A percentile compares a stretch with the other conserved stretches of the same genome.
Evolutionary conservation across 64 coral and sea anemone species (phyloP).

Genomic region (Montipora cactus): DNA sequence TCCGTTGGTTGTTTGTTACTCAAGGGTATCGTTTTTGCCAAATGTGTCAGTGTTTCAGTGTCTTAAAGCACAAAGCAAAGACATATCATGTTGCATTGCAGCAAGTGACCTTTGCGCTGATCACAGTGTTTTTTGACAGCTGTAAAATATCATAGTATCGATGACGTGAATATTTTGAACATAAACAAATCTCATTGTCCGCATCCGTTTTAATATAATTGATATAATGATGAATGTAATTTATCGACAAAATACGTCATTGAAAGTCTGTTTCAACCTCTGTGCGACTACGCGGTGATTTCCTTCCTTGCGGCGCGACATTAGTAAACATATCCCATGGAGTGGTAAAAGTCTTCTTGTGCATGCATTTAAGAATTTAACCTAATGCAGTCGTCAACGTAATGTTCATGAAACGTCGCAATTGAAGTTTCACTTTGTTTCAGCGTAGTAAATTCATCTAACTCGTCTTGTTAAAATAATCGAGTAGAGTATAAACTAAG

Average conservation of each 20-base stretch:
- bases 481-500: neutral
- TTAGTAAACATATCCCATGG: neutral
- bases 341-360: neutral
- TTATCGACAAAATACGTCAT: too few species aligned
- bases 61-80: too few species aligned
- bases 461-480: neutral
- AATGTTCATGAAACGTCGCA: too few species aligned
- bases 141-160: neutral
- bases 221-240: neutral
- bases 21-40: neutral
- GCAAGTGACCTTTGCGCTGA: neutral
- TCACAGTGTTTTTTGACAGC: neutral
- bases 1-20: neutral
- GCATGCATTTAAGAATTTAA: too few species aligned
- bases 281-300: too few species aligned
- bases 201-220: neutral
- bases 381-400: too few species aligned
- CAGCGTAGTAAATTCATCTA: too few species aligned
- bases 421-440: too few species aligned
- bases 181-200: neutral
- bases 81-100: too few species aligned
- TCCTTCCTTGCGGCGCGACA: neutral
- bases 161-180: slow-evolving; percentile 6
- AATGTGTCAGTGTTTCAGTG: neutral
- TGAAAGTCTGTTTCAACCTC: too few species aligned